Conservation (phyloP, 2,888 invertebrate genomes). For the Sialis fuliginosa region DNA sequence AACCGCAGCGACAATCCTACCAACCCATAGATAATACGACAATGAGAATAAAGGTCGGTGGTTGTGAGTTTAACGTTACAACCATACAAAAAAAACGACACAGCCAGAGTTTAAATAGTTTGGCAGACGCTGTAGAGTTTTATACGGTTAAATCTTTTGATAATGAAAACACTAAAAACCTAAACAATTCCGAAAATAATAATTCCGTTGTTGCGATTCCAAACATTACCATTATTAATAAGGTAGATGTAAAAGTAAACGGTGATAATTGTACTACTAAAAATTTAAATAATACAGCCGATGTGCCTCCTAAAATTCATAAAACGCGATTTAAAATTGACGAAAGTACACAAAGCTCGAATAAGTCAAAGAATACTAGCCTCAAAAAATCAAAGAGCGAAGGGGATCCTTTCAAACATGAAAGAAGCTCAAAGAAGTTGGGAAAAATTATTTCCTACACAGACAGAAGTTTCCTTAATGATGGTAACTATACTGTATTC, state of each 20-base stretch:
- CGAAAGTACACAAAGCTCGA: background rate
- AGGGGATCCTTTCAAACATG: slow-evolving; percentile 23
- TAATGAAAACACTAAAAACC: background rate
- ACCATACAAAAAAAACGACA: slow-evolving; percentile 21
- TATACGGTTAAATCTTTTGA: background rate
- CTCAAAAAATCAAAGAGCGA: slow-evolving; percentile 25
- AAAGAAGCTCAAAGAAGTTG: slow-evolving; percentile 20
- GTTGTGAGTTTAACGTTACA: slow-evolving; percentile 25
- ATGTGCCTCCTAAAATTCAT: background rate
- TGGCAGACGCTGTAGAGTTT: slow-evolving; percentile 18
- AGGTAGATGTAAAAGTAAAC: background rate
- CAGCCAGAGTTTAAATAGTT: slow-evolving; percentile 24
- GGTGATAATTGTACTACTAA: background rate
- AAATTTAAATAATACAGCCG: background rate
- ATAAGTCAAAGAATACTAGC: slow-evolving; percentile 13
- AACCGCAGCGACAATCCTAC: slow-evolving; percentile 15
- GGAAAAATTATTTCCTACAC: slow-evolving; percentile 22
- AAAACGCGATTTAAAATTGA: background rate
- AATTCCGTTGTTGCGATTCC: too few relatives aligned
- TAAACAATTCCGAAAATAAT: background rate
- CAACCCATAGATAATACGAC: slow-evolving; percentile 23
- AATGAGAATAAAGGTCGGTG: slow-evolving; percentile 27
- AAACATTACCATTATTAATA: too few relatives aligned
- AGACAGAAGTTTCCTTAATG: slow-evolving; percentile 11
- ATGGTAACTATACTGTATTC: slow-evolving; percentile 1